Percentiles rank a stretch among this genome's conserved stretches.
phyloP scores from a whole-genome alignment of 2,113 vertebrate species.

The Austrofundulus limnaeus region DNA sequence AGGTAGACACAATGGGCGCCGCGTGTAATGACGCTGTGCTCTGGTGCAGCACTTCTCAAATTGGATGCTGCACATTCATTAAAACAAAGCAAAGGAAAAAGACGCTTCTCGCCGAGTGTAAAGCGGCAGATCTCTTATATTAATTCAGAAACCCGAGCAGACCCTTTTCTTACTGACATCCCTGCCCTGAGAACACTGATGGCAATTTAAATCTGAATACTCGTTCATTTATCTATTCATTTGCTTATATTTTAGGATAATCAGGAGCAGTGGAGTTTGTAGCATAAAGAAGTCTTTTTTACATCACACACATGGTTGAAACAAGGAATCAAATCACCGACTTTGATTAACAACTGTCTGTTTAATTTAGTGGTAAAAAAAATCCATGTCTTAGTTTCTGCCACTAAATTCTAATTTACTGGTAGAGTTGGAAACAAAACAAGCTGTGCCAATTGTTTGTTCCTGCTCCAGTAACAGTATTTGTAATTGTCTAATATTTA shows the following conservation, averaged over 20 bases:
- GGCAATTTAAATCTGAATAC: not conserved
- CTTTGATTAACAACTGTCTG: too few species aligned
- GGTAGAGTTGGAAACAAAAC: too few species aligned
- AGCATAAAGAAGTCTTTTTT: not conserved
- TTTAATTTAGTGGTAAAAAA: too few species aligned
- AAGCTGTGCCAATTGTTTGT: too few species aligned
- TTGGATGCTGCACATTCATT: constrained; percentile 22
- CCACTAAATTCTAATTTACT: too few species aligned
- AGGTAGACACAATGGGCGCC: constrained; percentile 15
- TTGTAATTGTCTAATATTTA: too few species aligned
- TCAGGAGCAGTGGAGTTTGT: not conserved
- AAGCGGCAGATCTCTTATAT: not conserved
- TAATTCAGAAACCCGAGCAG: not conserved
- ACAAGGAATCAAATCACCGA: not conserved
- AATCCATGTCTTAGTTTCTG: too few species aligned
- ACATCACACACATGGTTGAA: not conserved
- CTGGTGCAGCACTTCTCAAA: constrained; percentile 20
- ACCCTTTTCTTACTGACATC: not conserved
- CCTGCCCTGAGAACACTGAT: not conserved
- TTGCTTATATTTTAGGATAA: not conserved
- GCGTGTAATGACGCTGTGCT: not conserved
- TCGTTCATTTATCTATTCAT: not conserved
- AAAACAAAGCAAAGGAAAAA: not conserved
- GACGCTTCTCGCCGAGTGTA: not conserved
- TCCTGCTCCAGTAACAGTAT: too few species aligned